Conservation (phyloP, 2,888 invertebrate species). For the Dicycla oo region DNA sequence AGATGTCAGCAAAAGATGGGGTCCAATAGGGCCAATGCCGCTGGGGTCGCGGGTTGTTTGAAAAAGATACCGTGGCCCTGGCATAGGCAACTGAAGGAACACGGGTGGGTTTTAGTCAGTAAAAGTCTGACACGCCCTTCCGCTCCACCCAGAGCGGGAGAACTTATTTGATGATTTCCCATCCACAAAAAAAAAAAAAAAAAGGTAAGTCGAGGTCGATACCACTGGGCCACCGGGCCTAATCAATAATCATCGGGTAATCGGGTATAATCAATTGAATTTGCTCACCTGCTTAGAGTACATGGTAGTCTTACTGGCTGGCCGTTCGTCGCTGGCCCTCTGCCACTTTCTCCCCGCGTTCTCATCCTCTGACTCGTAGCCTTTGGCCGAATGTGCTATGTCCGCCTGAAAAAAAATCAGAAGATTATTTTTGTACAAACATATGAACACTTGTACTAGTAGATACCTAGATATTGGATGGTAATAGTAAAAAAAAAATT, state of each 20-base stretch:
- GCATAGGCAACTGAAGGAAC: too few species aligned
- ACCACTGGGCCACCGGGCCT: not conserved
- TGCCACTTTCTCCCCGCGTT: conserved; percentile 93
- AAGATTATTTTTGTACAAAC: not conserved
- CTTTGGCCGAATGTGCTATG: conserved; percentile 92
- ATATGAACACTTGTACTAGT: not conserved
- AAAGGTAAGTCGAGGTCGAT: not conserved
- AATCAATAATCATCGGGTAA: too few species aligned
- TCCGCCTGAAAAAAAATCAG: conserved; percentile 89
- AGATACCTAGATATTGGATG: not conserved
- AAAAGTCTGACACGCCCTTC: too few species aligned
- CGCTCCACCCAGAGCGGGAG: too few species aligned
- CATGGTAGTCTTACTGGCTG: conserved; percentile 90
- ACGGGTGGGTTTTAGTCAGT: too few species aligned
- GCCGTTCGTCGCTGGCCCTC: conserved; percentile 90
- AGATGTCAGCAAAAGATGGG: too few species aligned
- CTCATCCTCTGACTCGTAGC: conserved; percentile 95
- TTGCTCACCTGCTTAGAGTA: conserved; percentile 93
- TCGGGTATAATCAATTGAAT: not conserved
- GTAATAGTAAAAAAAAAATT: not conserved
- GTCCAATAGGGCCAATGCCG: too few species aligned
- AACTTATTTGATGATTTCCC: too few species aligned
- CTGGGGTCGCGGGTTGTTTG: too few species aligned
- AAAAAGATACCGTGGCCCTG: too few species aligned
- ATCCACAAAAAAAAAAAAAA: too few species aligned